Percentiles rank a stretch among this genome's conserved stretches.
Evolutionary conservation across 2,113 vertebrate genomes (phyloP).

Genomic region (Cavia porcellus): DNA sequence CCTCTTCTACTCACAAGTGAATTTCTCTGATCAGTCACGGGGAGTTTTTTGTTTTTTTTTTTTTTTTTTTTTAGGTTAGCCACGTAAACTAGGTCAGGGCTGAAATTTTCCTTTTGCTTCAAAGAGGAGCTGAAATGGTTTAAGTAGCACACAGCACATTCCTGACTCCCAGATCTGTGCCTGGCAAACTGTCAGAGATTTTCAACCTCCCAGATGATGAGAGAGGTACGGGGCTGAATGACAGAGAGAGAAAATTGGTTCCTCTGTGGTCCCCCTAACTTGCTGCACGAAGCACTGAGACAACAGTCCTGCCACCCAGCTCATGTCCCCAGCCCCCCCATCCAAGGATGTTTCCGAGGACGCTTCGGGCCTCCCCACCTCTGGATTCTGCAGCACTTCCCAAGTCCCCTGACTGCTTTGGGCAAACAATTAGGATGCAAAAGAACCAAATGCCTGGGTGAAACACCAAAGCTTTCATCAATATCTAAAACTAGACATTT

Average conservation of each 20-base stretch:
- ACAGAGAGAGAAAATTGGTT: background rate
- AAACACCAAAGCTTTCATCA: background rate
- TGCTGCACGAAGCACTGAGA: background rate
- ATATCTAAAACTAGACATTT: background rate
- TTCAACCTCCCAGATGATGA: background rate
- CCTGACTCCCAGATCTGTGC: slow-evolving; percentile 2
- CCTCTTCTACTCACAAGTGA: background rate
- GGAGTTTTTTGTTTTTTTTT: background rate
- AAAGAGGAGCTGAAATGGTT: slow-evolving; percentile 40
- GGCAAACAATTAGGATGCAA: background rate
- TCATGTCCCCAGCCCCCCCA: background rate
- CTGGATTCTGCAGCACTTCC: background rate
- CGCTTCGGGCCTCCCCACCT: background rate
- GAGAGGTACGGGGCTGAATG: background rate
- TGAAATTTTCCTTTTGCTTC: slow-evolving; percentile 46
- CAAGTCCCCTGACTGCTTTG: background rate
- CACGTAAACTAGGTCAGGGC: slow-evolving; percentile 52
- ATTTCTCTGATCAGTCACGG: slow-evolving; percentile 26
- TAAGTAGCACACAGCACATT: background rate
- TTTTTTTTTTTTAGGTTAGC: background rate
- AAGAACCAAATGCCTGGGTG: background rate
- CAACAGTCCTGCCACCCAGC: background rate
- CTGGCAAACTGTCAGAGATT: background rate
- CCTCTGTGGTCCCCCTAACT: background rate
- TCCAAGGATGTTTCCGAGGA: background rate